Conservation (phyloP, 2,797 vertebrate genomes). For the Telmatherina bonti region DNA sequence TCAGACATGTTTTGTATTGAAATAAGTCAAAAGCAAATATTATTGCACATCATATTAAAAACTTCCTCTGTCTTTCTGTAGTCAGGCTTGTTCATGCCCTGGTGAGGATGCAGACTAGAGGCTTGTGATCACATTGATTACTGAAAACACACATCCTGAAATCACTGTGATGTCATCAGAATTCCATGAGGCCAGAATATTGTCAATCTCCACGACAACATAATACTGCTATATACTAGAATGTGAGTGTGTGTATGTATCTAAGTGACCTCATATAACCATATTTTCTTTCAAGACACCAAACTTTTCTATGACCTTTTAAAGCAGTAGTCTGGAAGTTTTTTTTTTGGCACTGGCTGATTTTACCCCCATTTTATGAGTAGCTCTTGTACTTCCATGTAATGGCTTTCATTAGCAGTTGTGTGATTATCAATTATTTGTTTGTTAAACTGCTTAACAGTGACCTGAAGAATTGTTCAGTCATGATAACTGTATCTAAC, state of each 20-base stretch:
- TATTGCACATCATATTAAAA: neutral
- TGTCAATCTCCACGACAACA: slow-evolving; percentile 55
- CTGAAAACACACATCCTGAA: slow-evolving; percentile 48
- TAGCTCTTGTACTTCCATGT: too few relatives aligned
- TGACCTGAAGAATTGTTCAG: too few relatives aligned
- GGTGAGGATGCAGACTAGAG: slow-evolving; percentile 31
- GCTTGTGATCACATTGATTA: slow-evolving; percentile 42
- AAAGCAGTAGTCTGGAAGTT: too few relatives aligned
- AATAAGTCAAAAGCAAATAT: neutral
- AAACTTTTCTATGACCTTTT: too few relatives aligned
- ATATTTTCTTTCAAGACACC: too few relatives aligned
- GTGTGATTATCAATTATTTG: too few relatives aligned
- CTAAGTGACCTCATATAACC: too few relatives aligned
- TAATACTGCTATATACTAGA: slow-evolving; percentile 10
- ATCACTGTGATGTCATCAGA: slow-evolving; percentile 66
- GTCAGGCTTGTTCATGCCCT: neutral
- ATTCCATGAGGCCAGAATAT: slow-evolving; percentile 59
- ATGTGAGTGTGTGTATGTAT: neutral
- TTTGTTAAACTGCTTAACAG: too few relatives aligned
- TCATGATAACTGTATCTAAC: too few relatives aligned
- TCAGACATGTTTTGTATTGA: neutral
- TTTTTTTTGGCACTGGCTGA: too few relatives aligned
- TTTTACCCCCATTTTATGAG: too few relatives aligned
- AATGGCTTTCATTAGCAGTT: too few relatives aligned
- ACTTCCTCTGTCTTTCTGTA: neutral